Conservation (phyloP, 2,888 invertebrate species). For the Drosophila meridiana region DNA sequence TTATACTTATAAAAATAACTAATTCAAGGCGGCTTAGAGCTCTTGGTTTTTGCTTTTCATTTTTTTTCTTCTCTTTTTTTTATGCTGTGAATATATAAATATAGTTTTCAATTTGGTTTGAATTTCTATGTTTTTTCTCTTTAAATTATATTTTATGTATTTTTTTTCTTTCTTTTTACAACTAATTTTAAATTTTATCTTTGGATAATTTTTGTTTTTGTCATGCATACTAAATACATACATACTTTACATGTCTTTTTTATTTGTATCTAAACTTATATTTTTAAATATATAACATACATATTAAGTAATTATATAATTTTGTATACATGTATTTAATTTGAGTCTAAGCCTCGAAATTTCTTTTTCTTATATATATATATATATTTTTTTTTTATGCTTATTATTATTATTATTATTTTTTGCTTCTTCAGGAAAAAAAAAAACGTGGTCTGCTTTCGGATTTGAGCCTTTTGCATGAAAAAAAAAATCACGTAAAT, state of each 20-base stretch:
- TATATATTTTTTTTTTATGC: neutral
- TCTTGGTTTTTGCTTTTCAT: conserved; percentile 65
- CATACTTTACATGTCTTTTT: conserved; percentile 65
- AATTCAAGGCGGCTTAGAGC: conserved; percentile 81
- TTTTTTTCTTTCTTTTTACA: conserved; percentile 66
- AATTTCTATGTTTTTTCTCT: conserved; percentile 52
- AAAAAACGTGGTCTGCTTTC: conserved; percentile 35
- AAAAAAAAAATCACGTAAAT: conserved; percentile 51
- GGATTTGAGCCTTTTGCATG: conserved; percentile 62
- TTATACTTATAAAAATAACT: conserved; percentile 76
- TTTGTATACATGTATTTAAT: conserved; percentile 49
- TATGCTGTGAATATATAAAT: conserved; percentile 51
- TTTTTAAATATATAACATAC: conserved; percentile 52
- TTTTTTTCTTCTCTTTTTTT: conserved; percentile 28
- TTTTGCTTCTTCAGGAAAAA: conserved; percentile 37
- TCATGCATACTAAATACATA: conserved; percentile 69
- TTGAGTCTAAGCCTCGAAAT: conserved; percentile 65
- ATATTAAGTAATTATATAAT: conserved; percentile 42
- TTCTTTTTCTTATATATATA: conserved; percentile 8
- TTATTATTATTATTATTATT: conserved; percentile 29
- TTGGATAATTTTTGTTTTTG: conserved; percentile 65
- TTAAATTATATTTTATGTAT: conserved; percentile 64
- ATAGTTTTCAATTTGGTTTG: conserved; percentile 62
- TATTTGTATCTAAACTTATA: conserved; percentile 51
- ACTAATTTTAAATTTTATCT: conserved; percentile 70